These are phyloP conservation scores for Anodontia alba DNA, from an alignment of 2,888 invertebrate genomes.

Conservation along the genomic window DNA sequence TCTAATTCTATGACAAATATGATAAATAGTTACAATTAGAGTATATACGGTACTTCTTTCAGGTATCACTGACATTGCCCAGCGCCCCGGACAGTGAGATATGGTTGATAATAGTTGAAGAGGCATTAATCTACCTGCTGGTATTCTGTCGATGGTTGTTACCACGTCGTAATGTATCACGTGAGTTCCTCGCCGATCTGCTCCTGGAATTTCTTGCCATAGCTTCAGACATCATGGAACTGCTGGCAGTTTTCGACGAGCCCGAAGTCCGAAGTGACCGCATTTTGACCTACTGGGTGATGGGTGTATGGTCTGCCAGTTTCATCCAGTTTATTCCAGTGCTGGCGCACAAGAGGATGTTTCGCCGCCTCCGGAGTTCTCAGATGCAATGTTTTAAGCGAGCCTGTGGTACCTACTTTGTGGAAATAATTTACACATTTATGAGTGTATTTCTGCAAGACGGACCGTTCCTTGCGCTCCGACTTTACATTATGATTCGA, in stretches of 20 bases:
- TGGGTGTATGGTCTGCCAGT: slow-evolving; percentile 81
- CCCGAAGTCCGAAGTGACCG: slow-evolving; percentile 73
- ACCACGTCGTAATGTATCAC: slow-evolving; percentile 71
- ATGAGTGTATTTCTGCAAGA: slow-evolving; percentile 72
- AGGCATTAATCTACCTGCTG: slow-evolving; percentile 61
- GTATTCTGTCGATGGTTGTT: slow-evolving; percentile 64
- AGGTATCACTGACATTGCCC: not conserved
- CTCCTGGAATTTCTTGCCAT: slow-evolving; percentile 83
- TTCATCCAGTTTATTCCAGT: slow-evolving; percentile 83
- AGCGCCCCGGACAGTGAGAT: slow-evolving; percentile 35
- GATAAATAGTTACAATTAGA: no score
- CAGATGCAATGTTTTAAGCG: slow-evolving; percentile 21
- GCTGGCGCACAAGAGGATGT: slow-evolving; percentile 60
- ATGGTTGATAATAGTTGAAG: slow-evolving; percentile 67
- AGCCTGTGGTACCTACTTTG: slow-evolving; percentile 50
- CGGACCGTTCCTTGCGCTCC: slow-evolving; percentile 73
- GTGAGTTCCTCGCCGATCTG: slow-evolving; percentile 79
- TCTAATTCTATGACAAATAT: no score
- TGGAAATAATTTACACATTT: slow-evolving; percentile 53
- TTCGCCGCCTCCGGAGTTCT: slow-evolving; percentile 37
- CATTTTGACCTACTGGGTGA: slow-evolving; percentile 74
- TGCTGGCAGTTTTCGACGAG: slow-evolving; percentile 73
- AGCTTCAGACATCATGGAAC: slow-evolving; percentile 78
- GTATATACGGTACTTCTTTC: not conserved
- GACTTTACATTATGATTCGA: slow-evolving; percentile 92